These are phyloP conservation scores for Leistus spinibarbis DNA, from an alignment of 2,888 invertebrate species.

Conservation along the genomic window DNA sequence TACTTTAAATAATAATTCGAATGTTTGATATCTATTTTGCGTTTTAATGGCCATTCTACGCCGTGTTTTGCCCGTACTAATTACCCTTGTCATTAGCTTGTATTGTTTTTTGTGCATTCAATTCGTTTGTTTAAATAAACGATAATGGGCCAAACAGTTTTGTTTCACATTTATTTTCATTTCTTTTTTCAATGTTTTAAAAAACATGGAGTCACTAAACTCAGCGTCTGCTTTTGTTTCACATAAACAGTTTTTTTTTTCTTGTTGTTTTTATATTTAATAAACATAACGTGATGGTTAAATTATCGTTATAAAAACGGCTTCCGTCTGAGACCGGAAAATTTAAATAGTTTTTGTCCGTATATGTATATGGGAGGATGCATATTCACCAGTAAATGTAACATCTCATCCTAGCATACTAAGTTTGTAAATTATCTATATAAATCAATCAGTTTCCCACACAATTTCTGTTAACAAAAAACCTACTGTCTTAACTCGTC, in stretches of 20 bases:
- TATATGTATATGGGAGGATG: background rate
- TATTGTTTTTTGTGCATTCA: background rate
- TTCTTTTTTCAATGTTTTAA: background rate
- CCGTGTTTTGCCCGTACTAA: background rate
- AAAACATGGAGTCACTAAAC: background rate
- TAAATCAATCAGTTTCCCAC: background rate
- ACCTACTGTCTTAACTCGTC: too few relatives aligned
- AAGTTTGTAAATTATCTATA: background rate
- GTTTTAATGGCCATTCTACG: background rate
- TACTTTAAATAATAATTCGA: background rate
- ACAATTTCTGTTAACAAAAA: background rate
- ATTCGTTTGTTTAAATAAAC: background rate
- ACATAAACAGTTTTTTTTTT: background rate
- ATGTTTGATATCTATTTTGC: background rate
- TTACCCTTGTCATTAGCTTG: background rate
- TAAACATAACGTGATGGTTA: background rate
- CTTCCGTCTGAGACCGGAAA: background rate
- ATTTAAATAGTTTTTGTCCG: background rate
- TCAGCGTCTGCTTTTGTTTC: background rate
- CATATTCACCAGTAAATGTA: background rate
- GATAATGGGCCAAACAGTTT: background rate
- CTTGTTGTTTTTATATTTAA: background rate
- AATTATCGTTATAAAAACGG: background rate
- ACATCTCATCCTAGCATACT: background rate
- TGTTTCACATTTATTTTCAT: background rate